A percentile compares a stretch with the other conserved stretches of the same genome.
These are phyloP conservation scores for Amblyjoppa fuscipennis DNA, from an alignment of 2,888 invertebrate species.

Conservation along the genomic window DNA sequence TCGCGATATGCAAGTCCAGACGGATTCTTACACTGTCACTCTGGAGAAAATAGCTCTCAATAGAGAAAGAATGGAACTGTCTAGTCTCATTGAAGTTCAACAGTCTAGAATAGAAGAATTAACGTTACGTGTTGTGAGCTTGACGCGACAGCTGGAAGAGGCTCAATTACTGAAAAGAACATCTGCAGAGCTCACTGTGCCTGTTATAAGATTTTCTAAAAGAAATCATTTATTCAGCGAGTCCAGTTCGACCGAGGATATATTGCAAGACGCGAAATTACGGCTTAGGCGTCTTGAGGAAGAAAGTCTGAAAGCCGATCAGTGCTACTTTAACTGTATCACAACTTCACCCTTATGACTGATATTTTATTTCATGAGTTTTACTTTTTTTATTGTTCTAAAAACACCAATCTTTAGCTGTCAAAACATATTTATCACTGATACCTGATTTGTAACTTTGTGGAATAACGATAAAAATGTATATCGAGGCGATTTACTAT, in stretches of 20 bases:
- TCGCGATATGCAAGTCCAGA: constrained; percentile 79
- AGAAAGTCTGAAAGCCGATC: constrained; percentile 81
- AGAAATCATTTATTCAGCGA: constrained; percentile 80
- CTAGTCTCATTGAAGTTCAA: constrained; percentile 78
- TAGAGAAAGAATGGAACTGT: constrained; percentile 80
- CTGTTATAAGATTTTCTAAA: constrained; percentile 69
- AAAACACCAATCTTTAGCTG: constrained; percentile 39
- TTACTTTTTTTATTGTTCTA: background rate
- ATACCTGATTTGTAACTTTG: constrained; percentile 56
- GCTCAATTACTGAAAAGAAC: constrained; percentile 72
- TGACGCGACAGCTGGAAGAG: constrained; percentile 81
- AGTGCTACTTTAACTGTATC: constrained; percentile 80
- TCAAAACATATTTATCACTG: constrained; percentile 46
- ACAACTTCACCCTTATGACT: constrained; percentile 73
- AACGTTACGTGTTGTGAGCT: constrained; percentile 77
- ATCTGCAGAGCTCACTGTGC: constrained; percentile 68
- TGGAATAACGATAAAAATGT: constrained; percentile 41
- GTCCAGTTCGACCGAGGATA: constrained; percentile 83
- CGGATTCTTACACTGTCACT: constrained; percentile 73
- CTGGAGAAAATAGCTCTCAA: constrained; percentile 74
- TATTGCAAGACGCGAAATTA: constrained; percentile 82
- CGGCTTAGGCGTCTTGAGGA: constrained; percentile 81
- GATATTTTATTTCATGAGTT: constrained; percentile 45
- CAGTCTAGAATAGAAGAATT: constrained; percentile 81
- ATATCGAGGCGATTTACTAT: constrained; percentile 11